These are phyloP conservation scores for Xenopus laevis DNA, from an alignment of 2,113 vertebrate genomes.

Conservation along the genomic window DNA sequence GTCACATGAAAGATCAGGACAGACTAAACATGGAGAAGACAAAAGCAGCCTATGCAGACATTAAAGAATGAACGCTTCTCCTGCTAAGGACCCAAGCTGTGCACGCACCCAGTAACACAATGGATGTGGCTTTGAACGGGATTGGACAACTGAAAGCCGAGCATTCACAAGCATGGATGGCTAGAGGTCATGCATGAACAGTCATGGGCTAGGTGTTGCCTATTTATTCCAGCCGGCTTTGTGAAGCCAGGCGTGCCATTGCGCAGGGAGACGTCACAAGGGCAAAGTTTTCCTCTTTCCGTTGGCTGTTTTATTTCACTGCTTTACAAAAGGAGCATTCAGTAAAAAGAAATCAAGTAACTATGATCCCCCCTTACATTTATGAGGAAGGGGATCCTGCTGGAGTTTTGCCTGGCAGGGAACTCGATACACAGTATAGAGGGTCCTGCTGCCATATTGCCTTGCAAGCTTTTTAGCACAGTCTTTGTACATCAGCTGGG, in stretches of 20 bases:
- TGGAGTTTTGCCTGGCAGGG: not conserved
- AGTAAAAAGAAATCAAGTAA: not conserved
- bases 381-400: accelerated
- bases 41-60: too few relatives aligned
- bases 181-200: not conserved
- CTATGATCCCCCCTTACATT: too few relatives aligned
- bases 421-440: conserved; percentile 27
- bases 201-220: not conserved
- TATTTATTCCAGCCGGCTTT: not conserved
- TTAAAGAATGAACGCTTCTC: too few relatives aligned
- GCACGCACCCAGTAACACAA: too few relatives aligned
- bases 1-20: too few relatives aligned
- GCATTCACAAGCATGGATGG: too few relatives aligned
- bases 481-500: not conserved
- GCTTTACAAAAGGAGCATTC: not conserved
- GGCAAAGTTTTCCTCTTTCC: not conserved
- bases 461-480: not conserved
- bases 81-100: too few relatives aligned
- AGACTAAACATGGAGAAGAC: too few relatives aligned
- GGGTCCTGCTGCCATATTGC: conserved; percentile 31
- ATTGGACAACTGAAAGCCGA: too few relatives aligned
- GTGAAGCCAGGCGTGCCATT: not conserved
- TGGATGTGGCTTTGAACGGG: too few relatives aligned
- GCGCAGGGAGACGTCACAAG: not conserved
- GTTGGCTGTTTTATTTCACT: not conserved